These are phyloP conservation scores for Turdus rufiventris DNA, from an alignment of 2,113 vertebrate species.

Conservation along the genomic window DNA sequence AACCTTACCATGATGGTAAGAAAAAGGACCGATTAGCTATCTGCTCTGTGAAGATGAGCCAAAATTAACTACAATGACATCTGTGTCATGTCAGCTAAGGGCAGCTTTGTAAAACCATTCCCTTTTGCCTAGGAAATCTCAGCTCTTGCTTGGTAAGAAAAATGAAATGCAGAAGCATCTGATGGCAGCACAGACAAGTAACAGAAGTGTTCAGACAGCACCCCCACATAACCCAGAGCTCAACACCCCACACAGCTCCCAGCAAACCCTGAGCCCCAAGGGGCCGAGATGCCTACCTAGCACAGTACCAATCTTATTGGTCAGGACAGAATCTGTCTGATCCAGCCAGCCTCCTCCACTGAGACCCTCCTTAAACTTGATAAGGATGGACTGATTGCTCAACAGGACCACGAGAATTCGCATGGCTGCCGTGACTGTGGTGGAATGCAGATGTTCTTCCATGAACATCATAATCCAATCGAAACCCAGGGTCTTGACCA, in stretches of 20 bases:
- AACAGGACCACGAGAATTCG: constrained; percentile 91
- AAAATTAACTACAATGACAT: not conserved
- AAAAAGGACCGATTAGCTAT: not conserved
- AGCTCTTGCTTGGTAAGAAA: not conserved
- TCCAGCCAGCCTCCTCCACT: constrained; percentile 96
- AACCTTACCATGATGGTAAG: not conserved
- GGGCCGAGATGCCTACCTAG: constrained; percentile 77
- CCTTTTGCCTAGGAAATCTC: not conserved
- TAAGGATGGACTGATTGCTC: constrained; percentile 88
- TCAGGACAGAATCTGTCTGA: constrained; percentile 94
- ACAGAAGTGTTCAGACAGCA: not conserved
- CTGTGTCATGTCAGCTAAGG: not conserved
- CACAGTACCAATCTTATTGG: constrained; percentile 96
- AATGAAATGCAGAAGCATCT: not conserved
- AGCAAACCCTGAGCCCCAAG: fast-evolving
- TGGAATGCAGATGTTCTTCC: constrained; percentile 95
- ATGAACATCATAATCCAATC: constrained; percentile 98
- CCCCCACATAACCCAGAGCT: not conserved
- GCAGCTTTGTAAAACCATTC: not conserved
- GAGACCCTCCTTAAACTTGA: constrained; percentile 94
- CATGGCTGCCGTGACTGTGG: constrained; percentile 90
- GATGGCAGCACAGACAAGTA: not conserved
- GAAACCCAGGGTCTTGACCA: constrained; percentile 90
- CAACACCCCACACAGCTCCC: not conserved
- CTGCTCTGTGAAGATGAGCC: not conserved